Base-by-base conservation (phyloP, 1,140 invertebrate genomes). In the Coelopa frigida region DNA sequence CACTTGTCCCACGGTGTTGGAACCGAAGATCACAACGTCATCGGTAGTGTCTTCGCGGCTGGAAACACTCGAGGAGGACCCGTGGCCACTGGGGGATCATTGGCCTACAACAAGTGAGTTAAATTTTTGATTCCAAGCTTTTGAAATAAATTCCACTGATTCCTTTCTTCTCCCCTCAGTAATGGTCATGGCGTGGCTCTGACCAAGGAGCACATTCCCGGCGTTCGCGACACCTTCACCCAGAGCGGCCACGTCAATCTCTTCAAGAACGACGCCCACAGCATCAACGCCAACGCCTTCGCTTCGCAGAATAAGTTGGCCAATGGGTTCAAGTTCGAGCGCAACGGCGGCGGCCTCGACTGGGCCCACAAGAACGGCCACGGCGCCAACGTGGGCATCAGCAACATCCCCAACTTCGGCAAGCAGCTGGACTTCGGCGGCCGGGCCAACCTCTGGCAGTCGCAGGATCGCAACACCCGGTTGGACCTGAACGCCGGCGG, bases 401-500 rank as follows among this genome's bases (percentile, higher is more conserved):
- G 57, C 44, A 65, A 58, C 14, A 57, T 65, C 40, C 61, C 61
- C n/a, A 59, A 59, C n/a, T 29, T 65, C 5, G 61, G 61, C 6
- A 45, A 55, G 15, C 39, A 65, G n/a, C 33, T 64, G 26, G 61
- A 58, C 5, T 40, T 58, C 24, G 54, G 54, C 17, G 54, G 32
- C 3, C 54, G 58, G 2, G 61, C 57, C 14, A 65, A 65, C 40
- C 45, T 65, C 0, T 65, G 61, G 61, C 48, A 56, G 22, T 57
- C 58, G 7, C 52, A 48, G 36, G 59, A 61, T 53, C 52, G 48
- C 17, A 15, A 14, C 17, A 31, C 36, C 0, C 11, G 12, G 21
- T 18, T 44, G 3, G 44, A 33, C 33, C 21, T 61, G 17, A 49
- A 52, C 10, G 44, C 56, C 40, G 46, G 48, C 3, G 56, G 52